Evolutionary conservation across 2,113 vertebrate species (phyloP).

Genomic region (Ptyas mucosa): DNA sequence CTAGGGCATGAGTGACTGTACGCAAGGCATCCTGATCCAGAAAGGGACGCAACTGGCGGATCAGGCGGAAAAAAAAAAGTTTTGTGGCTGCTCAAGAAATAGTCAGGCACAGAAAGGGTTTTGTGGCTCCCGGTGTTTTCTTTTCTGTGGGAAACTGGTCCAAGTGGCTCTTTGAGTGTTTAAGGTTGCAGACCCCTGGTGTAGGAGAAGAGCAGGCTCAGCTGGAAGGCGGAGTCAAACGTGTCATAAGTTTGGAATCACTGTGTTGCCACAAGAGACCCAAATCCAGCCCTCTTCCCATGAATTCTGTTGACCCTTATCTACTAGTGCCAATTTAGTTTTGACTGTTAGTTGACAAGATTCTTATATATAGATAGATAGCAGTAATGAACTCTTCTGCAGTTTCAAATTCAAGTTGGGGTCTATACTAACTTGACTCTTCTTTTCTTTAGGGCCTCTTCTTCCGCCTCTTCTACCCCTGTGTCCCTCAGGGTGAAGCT

Average conservation of each 20-base stretch:
- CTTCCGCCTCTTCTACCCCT: constrained; percentile 76
- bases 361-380: not conserved
- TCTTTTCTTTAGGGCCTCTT: constrained; percentile 67
- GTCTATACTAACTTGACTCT: not conserved
- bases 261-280: not conserved
- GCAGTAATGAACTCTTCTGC: not conserved
- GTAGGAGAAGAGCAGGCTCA: not conserved
- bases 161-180: too few species aligned
- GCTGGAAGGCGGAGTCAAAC: not conserved
- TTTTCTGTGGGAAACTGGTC: too few species aligned
- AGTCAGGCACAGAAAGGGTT: too few species aligned
- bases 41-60: too few species aligned
- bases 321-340: too few species aligned
- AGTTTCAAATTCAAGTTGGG: not conserved
- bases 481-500: not conserved
- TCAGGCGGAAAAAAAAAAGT: too few species aligned
- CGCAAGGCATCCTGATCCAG: too few species aligned
- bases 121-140: too few species aligned
- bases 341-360: not conserved
- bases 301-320: too few species aligned
- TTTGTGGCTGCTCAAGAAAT: too few species aligned
- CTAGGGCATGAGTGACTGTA: too few species aligned
- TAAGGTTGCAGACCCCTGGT: too few species aligned
- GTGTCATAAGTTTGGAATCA: not conserved
- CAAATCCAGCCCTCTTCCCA: not conserved